Evolutionary conservation across 2,888 invertebrate species (phyloP).

Genomic region (Sphecodes monilicornis): DNA sequence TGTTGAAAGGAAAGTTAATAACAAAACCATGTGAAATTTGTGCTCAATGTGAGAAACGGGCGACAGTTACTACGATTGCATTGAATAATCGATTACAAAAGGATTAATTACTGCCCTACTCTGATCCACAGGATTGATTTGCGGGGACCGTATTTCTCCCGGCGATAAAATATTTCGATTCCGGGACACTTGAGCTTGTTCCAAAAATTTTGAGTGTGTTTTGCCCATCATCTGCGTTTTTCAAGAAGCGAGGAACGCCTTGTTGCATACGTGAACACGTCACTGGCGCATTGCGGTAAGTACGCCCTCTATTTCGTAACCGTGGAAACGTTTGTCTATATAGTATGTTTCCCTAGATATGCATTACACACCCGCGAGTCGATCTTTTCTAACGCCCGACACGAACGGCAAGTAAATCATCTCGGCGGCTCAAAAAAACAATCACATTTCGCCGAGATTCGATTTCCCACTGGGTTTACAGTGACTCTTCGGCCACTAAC

Average conservation of each 20-base stretch:
- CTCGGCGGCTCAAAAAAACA: background rate
- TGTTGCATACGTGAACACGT: slow-evolving; percentile 47
- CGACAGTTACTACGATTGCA: no score
- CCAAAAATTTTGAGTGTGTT: background rate
- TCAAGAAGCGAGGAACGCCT: slow-evolving; percentile 22
- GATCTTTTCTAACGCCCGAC: slow-evolving; percentile 14
- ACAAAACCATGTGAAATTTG: no score
- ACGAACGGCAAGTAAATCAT: slow-evolving; percentile 15
- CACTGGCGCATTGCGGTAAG: slow-evolving; percentile 78
- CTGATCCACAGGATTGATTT: background rate
- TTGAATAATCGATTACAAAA: no score
- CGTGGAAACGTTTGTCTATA: slow-evolving; percentile 63
- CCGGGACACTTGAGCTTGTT: background rate
- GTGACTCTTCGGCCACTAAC: background rate
- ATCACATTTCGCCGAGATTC: background rate
- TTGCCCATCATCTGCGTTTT: background rate
- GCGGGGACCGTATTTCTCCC: background rate
- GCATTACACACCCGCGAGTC: slow-evolving; percentile 10
- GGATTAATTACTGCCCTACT: no score
- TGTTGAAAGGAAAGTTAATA: no score
- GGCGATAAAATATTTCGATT: background rate
- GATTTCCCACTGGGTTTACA: background rate
- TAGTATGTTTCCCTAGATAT: slow-evolving; percentile 20
- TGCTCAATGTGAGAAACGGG: no score
- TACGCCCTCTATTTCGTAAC: slow-evolving; percentile 75